These are phyloP conservation scores for Brachyrhaphis roseni DNA, from an alignment of 2,797 vertebrate species.

Conservation along the genomic window DNA sequence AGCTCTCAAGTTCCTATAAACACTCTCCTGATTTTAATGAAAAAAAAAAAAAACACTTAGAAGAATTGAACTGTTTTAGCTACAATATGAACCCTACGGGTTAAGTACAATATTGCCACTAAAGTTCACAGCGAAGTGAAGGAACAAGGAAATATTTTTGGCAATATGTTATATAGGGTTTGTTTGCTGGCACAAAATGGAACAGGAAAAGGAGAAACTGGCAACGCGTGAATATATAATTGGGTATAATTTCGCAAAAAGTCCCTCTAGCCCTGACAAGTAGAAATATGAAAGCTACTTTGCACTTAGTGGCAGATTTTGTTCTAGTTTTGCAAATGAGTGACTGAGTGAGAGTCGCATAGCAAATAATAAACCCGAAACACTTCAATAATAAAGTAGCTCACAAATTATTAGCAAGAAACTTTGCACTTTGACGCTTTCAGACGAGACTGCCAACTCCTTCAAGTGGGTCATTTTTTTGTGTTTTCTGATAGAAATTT, in stretches of 20 bases:
- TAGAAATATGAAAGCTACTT: not conserved
- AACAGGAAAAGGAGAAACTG: not conserved
- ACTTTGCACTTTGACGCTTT: not conserved
- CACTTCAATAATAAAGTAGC: not conserved
- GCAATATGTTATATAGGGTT: not conserved
- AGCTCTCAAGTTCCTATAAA: not conserved
- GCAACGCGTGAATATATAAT: not conserved
- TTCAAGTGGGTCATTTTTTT: not conserved
- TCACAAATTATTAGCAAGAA: constrained; percentile 4
- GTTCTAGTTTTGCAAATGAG: not conserved
- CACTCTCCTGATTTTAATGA: not conserved
- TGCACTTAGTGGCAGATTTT: not conserved
- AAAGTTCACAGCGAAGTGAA: not conserved
- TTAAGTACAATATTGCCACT: not conserved
- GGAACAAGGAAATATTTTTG: not conserved
- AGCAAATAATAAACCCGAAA: not conserved
- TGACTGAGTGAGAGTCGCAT: not conserved
- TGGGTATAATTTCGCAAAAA: not conserved
- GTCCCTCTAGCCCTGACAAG: not conserved
- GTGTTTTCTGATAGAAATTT: constrained; percentile 6
- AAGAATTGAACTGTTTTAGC: not conserved
- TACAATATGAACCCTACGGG: not conserved
- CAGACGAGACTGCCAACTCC: constrained; percentile 32
- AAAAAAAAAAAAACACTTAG: not conserved
- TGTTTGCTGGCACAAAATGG: not conserved